Evolutionary conservation across 2,113 vertebrate species (phyloP), one percentile per base, ranked within the genome.

Genomic region (Thermophis baileyi): DNA sequence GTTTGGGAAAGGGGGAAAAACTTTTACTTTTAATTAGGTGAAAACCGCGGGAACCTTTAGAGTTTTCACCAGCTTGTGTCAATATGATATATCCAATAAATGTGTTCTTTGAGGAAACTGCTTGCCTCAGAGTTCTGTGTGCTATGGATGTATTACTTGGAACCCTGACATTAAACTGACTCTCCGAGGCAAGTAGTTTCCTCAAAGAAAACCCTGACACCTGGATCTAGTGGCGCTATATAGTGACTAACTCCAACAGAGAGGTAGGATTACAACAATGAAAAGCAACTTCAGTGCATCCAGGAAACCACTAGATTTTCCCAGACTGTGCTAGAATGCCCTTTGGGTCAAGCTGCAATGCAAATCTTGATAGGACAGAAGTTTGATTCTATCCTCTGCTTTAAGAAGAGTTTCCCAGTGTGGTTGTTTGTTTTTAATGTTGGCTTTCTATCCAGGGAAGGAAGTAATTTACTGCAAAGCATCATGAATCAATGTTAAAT

Each of bases 401-500:
- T 30, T 55, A 10, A 55, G 49, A 27, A 27, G 16, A n/a, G 27
- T 6, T 27, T n/a, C 30, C 60, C 50, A 88, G 74, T 92, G 47
- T 20, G 30, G 63, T 35, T n/a, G 12, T 69, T 50, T 60, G 3
- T 9, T 91, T 16, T 81, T 85, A 35, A 47, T 16, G 35, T 90
- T 90, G 18, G 46, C 50, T 87, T 92, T 89, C 63, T 85, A 18
- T 14, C 69, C 25, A 50, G 22, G 57, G 90, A 91, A 88, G 95
- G 95, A 95, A 96, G 94, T 93, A 92, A 88, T 94, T 90, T 3
- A 7, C 7, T 0, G 88, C 35, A 94, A 95, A 89, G 25, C 89
- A 93, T 91, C 93, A 88, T 95, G 91, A 85, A 88, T 96, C 95
- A 94, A 95, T 81, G 35, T 44, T 81, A 44, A 40, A 22, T 81